Evolutionary conservation across 2,888 invertebrate genomes (phyloP).

Genomic region (Onthophagus sagittarius): DNA sequence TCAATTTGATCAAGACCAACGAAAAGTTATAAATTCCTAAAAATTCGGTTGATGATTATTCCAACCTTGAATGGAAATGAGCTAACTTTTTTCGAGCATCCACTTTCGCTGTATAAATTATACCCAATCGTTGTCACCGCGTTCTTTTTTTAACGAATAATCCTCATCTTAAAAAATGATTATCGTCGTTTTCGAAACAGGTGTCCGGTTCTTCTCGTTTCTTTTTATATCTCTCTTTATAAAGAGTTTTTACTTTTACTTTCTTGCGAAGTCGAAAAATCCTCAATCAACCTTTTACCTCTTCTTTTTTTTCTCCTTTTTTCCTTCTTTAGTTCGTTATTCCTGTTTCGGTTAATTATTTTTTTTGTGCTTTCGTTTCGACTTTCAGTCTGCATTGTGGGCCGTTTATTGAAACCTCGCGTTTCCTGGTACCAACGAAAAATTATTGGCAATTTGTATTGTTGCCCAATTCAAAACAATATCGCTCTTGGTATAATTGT

Average conservation of each 20-base stretch:
- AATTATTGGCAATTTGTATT: not conserved
- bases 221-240: not conserved
- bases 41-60: no score
- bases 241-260: not conserved
- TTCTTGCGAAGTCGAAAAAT: not conserved
- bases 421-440: not conserved
- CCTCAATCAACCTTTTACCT: not conserved
- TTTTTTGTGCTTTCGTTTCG: not conserved
- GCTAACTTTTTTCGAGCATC: no score
- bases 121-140: no score
- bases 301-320: not conserved
- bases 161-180: no score
- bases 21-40: no score
- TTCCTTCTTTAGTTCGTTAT: not conserved
- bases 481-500: not conserved
- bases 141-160: no score
- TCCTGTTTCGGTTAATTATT: not conserved
- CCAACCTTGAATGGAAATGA: no score
- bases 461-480: not conserved
- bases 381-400: not conserved
- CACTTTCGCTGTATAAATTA: no score
- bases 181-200: no score
- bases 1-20: no score
- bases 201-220: no score
- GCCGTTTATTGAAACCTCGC: not conserved